Evolutionary conservation across 2,113 vertebrate genomes (phyloP).

Genomic region (Pandion haliaetus): DNA sequence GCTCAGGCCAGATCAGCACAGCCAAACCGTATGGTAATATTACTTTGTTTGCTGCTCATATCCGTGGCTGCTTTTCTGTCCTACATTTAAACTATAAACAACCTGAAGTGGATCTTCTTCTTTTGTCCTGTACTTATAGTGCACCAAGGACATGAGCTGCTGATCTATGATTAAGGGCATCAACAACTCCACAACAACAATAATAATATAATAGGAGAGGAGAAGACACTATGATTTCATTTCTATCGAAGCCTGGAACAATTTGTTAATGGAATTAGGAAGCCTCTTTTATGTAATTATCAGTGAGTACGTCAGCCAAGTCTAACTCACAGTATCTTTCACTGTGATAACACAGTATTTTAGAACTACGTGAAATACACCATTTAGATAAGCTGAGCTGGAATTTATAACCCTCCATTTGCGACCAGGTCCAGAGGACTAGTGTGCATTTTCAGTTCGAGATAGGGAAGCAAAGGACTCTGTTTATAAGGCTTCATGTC

Average conservation of each 20-base stretch:
- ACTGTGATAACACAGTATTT: neutral
- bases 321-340: neutral
- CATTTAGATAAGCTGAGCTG: neutral
- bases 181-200: neutral
- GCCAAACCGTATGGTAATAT: neutral
- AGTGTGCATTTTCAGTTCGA: neutral
- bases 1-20: neutral
- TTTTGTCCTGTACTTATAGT: neutral
- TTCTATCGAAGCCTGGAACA: neutral
- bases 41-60: neutral
- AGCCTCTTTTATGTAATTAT: neutral
- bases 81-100: neutral
- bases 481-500: neutral
- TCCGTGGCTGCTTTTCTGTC: neutral
- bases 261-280: slow-evolving; percentile 33
- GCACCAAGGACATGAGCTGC: neutral
- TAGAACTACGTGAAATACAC: neutral
- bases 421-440: neutral
- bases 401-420: neutral
- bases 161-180: neutral
- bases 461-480: neutral
- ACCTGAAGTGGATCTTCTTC: neutral
- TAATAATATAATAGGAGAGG: neutral
- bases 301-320: neutral
- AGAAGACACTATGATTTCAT: neutral